Base-by-base conservation (phyloP, 2,113 vertebrate genomes). In the Panthera uncia region DNA sequence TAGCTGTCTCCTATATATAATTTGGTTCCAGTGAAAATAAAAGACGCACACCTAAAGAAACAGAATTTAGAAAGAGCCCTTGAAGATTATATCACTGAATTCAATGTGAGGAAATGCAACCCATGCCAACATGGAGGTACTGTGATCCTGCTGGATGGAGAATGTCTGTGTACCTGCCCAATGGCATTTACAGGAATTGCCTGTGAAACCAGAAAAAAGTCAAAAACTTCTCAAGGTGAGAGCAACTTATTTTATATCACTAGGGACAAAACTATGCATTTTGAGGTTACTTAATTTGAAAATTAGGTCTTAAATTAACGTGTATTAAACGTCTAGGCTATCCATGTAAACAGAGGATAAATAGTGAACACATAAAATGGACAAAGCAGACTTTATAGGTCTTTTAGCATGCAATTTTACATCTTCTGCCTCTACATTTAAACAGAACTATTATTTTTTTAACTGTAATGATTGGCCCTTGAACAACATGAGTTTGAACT, bases 41-140 rank as follows among this genome's bases (percentile, higher is more conserved):
- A 98, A 25, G 91, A 99, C 0, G 98, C 99, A 1, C 97, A 98
- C 52, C 8, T 57, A 65, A 99, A 99, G 98, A 99, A 98, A 89
- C 66, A 98, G 76, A 99, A 99, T 98, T 83, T 99, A 91, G 99
- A 99, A 97, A 98, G 71, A 97, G 99, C 99, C 50, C 96, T 98
- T 41, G 94, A 97, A 10, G 99, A 99, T 11, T 99, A 99, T 15
- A 33, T 99, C 50, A 97, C 98, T 0, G 99, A 99, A 97, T 99
- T 99, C 89, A 99, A 76, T 29, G 84, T 98, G 36, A 99, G 98
- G 95, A 99, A 99, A 98, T 99, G 99, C 80, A 90, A 98, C 33
- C 99, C 99, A 0, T 99, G 99, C 84, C 98, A 98, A 25, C 99
- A 99, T 9, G 99, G 99, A 79, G 99, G 99, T 8, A 99, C 99